Base-by-base conservation (phyloP, 2,888 invertebrate species). In the Lagria hirta region DNA sequence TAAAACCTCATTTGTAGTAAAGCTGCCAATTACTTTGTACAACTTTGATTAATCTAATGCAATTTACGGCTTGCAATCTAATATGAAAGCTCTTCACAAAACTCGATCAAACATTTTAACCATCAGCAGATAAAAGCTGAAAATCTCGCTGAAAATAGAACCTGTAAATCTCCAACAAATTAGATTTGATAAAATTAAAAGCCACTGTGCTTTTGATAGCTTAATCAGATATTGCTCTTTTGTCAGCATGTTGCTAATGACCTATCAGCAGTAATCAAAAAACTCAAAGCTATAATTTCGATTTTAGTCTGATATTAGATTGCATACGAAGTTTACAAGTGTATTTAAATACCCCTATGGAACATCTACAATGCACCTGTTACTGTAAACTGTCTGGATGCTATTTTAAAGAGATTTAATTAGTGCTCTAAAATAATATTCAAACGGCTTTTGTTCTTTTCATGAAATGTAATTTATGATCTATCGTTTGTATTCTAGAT, bases 141-240 rank as follows among this genome's bases (percentile, higher is more conserved):
- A 6, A 6, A 18, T 7, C 5, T 5, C 20, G 20, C 5, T 7
- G 20, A 20, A 20, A 20, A 7, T 5, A 20, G 6, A n/a, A 7
- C 26, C 3, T 10, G 7, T 29, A 14, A n/a, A 29, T 15, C 16
- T 29, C 15, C 29, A 15, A 29, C n/a, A 29, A 29, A 29, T 29
- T 29, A 16, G 29, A 29, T 29, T 29, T 29, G 13, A 10, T 15
- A 29, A 15, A 29, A 29, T 29, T 29, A 29, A 29, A 29, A 29
- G 29, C 29, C 16, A 29, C 29, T 15, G 29, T 7, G 29, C 7
- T 8, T n/a, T n/a, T n/a, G 15, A 29, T 29, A 5, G 29, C 16
- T 29, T 29, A 29, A 29, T 29, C 29, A 14, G 29, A 29, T 29
- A 29, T 29, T 15, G 29, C 29, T 29, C 29, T 29, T 29, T 29